phyloP scores from a whole-genome alignment of 2,113 vertebrate genomes.

The Halichoeres trimaculatus region DNA sequence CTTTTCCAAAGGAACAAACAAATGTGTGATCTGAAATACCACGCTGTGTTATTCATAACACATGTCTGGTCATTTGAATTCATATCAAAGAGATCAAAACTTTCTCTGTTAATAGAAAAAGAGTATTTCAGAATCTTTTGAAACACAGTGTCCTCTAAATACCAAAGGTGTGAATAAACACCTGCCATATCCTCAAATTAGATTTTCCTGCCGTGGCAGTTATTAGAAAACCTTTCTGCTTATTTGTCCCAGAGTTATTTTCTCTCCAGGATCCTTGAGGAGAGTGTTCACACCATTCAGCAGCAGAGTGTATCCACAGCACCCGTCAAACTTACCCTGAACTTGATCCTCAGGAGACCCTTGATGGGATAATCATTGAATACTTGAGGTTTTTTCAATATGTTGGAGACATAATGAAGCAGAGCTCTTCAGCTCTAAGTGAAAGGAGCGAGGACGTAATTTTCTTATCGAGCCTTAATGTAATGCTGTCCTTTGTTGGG shows the following conservation, averaged over 20 bases:
- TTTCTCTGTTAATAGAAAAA: slow-evolving; percentile 12
- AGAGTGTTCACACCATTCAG: slow-evolving; percentile 21
- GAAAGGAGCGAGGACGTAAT: slow-evolving; percentile 18
- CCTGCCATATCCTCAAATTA: neutral
- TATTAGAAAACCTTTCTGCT: neutral
- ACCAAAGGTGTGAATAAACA: slow-evolving; percentile 34
- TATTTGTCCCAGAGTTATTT: slow-evolving; percentile 30
- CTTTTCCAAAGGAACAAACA: slow-evolving; percentile 51
- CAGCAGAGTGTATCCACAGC: slow-evolving; percentile 9
- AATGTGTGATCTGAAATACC: slow-evolving; percentile 43
- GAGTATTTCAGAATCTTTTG: slow-evolving; percentile 34
- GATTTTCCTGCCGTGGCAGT: slow-evolving; percentile 27
- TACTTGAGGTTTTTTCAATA: slow-evolving; percentile 46
- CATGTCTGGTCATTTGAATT: slow-evolving; percentile 32
- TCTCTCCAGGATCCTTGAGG: slow-evolving; percentile 21
- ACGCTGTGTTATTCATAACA: slow-evolving; percentile 29
- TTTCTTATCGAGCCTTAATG: slow-evolving; percentile 50
- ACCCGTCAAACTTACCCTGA: slow-evolving; percentile 26
- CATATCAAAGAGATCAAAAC: slow-evolving; percentile 39
- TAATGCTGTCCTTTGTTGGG: slow-evolving; percentile 29
- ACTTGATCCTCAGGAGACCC: slow-evolving; percentile 41
- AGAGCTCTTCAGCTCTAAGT: slow-evolving; percentile 31
- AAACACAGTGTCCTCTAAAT: slow-evolving; percentile 13
- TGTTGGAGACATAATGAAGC: slow-evolving; percentile 32
- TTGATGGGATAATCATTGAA: slow-evolving; percentile 51